phyloP scores from a whole-genome alignment of 2,888 invertebrate genomes.

The Eremobia ochroleuca region DNA sequence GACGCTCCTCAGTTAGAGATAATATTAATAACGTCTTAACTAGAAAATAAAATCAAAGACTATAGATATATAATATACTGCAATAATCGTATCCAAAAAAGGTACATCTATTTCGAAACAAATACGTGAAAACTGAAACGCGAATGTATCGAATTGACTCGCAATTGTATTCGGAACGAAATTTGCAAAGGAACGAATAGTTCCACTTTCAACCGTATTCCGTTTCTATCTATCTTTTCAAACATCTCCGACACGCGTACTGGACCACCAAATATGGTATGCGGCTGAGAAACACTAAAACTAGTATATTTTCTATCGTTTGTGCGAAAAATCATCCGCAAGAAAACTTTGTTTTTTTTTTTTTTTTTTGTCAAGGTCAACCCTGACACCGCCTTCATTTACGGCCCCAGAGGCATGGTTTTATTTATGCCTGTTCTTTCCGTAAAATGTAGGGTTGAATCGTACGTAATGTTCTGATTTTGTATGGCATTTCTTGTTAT shows the following conservation, averaged over 20 bases:
- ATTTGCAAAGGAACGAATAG: slow-evolving; percentile 11
- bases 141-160: slow-evolving; percentile 16
- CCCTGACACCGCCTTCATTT: slow-evolving; percentile 32
- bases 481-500: background rate
- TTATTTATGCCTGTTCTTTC: slow-evolving; percentile 26
- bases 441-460: slow-evolving; percentile 23
- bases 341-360: background rate
- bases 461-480: slow-evolving; percentile 8
- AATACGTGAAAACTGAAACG: slow-evolving; percentile 23
- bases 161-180: slow-evolving; percentile 17
- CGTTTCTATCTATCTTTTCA: slow-evolving; percentile 1
- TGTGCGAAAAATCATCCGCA: slow-evolving; percentile 1
- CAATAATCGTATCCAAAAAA: too few relatives aligned
- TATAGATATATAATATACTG: background rate
- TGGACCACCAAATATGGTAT: slow-evolving; percentile 11
- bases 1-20: too few relatives aligned
- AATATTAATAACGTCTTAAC: background rate
- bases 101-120: slow-evolving; percentile 4
- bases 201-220: slow-evolving; percentile 17
- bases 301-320: background rate
- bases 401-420: slow-evolving; percentile 34
- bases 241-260: slow-evolving; percentile 30
- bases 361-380: slow-evolving; percentile 1
- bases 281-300: background rate
- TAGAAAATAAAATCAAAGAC: background rate